Evolutionary conservation across 1,140 invertebrate genomes (phyloP).

Genomic region (Notospermus geniculatus): DNA sequence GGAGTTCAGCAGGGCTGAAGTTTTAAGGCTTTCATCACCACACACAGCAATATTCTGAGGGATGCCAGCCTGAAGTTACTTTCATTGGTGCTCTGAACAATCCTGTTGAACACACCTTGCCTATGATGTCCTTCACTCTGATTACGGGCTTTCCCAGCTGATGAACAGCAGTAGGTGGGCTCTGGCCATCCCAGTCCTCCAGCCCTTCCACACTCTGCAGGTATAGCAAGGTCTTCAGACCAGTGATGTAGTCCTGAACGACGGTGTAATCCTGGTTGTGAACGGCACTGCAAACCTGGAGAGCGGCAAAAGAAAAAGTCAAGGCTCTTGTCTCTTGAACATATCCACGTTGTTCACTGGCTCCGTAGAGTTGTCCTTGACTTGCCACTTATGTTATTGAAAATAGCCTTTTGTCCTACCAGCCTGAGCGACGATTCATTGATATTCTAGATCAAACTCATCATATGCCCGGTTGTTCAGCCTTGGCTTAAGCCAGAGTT

Average conservation of each 20-base stretch:
- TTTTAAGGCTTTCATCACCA: too few relatives aligned
- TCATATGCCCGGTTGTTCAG: too few relatives aligned
- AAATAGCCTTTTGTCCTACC: too few relatives aligned
- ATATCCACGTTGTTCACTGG: background rate
- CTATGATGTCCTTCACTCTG: constrained; percentile 58
- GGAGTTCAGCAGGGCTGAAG: too few relatives aligned
- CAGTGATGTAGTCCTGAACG: constrained; percentile 89
- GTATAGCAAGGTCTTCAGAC: constrained; percentile 87
- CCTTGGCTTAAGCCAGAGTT: too few relatives aligned
- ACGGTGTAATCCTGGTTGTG: constrained; percentile 98
- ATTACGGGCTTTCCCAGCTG: constrained; percentile 89
- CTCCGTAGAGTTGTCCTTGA: background rate
- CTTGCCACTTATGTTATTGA: too few relatives aligned
- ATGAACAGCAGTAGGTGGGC: constrained; percentile 80
- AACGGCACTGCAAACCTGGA: constrained; percentile 87
- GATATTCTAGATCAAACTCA: too few relatives aligned
- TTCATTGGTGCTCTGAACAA: too few relatives aligned
- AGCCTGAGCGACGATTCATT: too few relatives aligned
- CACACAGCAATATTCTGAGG: too few relatives aligned
- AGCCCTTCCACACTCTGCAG: constrained; percentile 67
- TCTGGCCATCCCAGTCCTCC: constrained; percentile 87
- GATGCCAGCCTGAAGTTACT: too few relatives aligned
- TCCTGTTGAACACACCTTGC: constrained; percentile 31
- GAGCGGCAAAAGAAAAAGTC: constrained; percentile 13
- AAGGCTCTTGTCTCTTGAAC: background rate